These are phyloP conservation scores for Colius striatus DNA, from an alignment of 2,113 vertebrate genomes.

Conservation along the genomic window DNA sequence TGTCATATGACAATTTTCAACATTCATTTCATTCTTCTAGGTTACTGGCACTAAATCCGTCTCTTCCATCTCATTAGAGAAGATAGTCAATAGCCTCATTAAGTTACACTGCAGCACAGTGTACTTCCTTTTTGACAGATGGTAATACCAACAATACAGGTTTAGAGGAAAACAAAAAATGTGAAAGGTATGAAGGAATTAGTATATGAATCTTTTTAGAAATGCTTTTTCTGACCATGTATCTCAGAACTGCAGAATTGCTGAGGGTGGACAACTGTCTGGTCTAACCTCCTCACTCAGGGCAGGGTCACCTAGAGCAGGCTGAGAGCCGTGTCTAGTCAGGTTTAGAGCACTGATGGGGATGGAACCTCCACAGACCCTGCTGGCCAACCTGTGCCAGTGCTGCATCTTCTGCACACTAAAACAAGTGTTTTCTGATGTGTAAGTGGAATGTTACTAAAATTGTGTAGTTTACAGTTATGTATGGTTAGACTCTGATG, in stretches of 20 bases:
- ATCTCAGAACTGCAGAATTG: not conserved
- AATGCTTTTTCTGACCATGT: not conserved
- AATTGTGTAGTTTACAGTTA: not conserved
- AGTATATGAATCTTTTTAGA: too few relatives aligned
- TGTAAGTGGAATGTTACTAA: not conserved
- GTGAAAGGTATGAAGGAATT: not conserved
- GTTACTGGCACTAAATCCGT: not conserved
- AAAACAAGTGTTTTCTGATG: not conserved
- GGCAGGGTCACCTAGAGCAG: not conserved
- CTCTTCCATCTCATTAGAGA: not conserved
- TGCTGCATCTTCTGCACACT: not conserved
- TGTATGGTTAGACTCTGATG: not conserved
- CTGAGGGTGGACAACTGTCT: not conserved
- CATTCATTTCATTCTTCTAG: not conserved
- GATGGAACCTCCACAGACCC: not conserved
- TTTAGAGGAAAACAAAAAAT: not conserved
- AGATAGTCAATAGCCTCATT: not conserved
- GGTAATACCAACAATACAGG: not conserved
- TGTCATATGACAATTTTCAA: not conserved
- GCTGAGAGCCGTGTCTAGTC: fast-evolving
- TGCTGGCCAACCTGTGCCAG: not conserved
- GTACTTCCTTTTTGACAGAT: not conserved
- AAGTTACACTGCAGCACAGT: not conserved
- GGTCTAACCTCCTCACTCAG: not conserved
- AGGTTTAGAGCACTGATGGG: not conserved